Conservation (phyloP, 2,888 invertebrate species). For the Acrobasis suavella region DNA sequence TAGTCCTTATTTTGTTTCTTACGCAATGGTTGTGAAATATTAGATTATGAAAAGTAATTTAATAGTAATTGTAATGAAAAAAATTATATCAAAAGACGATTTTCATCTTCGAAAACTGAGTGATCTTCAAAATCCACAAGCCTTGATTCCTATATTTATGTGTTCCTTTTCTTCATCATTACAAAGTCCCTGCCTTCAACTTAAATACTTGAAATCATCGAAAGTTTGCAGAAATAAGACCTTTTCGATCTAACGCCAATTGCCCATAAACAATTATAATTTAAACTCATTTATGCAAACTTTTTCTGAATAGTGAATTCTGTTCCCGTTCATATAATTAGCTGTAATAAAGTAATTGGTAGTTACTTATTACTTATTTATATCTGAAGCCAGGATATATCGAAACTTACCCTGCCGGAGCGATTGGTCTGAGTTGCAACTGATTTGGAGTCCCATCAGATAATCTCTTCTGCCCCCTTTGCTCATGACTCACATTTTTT, state of each 20-base stretch:
- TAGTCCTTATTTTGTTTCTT: not conserved
- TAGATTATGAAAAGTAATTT: not conserved
- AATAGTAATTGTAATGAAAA: not conserved
- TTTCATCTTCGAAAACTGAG: not conserved
- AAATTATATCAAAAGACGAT: not conserved
- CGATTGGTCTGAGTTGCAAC: conserved; percentile 71
- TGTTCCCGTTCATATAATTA: not conserved
- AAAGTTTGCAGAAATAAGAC: conserved; percentile 23
- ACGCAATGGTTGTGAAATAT: conserved; percentile 7
- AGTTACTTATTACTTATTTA: not conserved
- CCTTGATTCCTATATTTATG: not conserved
- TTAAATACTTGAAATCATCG: not conserved
- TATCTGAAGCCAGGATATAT: not conserved
- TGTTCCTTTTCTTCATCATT: not conserved
- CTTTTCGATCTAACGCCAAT: conserved; percentile 19
- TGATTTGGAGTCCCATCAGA: conserved; percentile 76
- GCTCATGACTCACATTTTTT: conserved; percentile 62
- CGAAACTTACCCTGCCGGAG: conserved; percentile 73
- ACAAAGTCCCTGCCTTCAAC: not conserved
- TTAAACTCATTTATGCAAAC: conserved; percentile 18
- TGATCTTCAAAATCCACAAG: not conserved
- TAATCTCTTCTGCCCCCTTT: conserved; percentile 69
- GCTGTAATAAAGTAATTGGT: conserved; percentile 4
- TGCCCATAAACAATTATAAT: conserved; percentile 7
- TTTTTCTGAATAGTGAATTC: conserved; percentile 5